Evolutionary conservation across 2,113 vertebrate species (phyloP), one percentile per base, ranked within the genome.

Genomic region (Coreoperca whiteheadi): DNA sequence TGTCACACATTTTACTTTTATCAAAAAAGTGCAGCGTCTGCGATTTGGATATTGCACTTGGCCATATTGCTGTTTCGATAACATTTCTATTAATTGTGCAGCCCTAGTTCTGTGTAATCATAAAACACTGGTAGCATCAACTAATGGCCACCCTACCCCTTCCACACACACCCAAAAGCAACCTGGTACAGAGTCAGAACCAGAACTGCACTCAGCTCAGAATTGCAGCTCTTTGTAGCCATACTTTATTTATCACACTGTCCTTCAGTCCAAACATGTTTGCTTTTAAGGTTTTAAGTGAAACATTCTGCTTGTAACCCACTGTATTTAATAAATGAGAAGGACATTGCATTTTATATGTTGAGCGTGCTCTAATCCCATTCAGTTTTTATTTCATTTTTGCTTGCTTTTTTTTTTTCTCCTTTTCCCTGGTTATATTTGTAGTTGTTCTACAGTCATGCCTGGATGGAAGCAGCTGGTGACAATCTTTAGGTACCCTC

Each of bases 161-260:
- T 64, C 46, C n/a, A 61, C 41, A 57, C 54, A 60, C 65, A 37
- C 32, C n/a, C n/a, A n/a, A 66, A n/a, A 67, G 18, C 25, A 63
- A 56, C 9, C 28, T 50, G 48, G 8, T n/a, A 51, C 15, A 30
- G 57, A 67, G 46, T 60, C 79, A 74, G 56, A 69, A 74, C 37
- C 73, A 67, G 56, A 64, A 71, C 46, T 74, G 48, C 56, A 69
- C 82, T 69, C 23, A 54, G 32, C 28, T 50, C 15, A 53, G 16
- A 79, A 60, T 30, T 60, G 50, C 63, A 53, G 67, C 61, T 78
- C 41, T 91, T 68, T 87, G 83, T 78, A 85, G 66, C 56, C 66
- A 89, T 82, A 3, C 60, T 86, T 91, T 88, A 91, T 89, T 87
- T 14, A 89, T 87, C 74, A 56, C 63, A 67, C 23, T 41, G 54